These are phyloP conservation scores for Microtus pennsylvanicus DNA, from an alignment of 2,113 vertebrate genomes.

Conservation along the genomic window DNA sequence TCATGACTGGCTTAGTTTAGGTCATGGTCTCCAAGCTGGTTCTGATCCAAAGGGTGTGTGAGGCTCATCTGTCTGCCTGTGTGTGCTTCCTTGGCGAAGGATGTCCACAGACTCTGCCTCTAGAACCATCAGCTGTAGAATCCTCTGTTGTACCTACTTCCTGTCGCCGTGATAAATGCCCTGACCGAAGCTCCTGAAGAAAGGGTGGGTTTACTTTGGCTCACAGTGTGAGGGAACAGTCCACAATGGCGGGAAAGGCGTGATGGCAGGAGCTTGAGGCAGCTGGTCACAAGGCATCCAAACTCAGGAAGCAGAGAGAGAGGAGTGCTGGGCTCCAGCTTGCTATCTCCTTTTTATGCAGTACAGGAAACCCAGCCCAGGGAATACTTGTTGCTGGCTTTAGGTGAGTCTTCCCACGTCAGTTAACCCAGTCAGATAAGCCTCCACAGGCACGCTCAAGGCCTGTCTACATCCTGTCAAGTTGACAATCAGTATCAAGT, in stretches of 20 bases:
- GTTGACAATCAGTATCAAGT: neutral
- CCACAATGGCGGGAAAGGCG: neutral
- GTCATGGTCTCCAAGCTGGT: neutral
- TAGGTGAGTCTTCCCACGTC: neutral
- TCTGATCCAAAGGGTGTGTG: neutral
- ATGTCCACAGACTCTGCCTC: too few relatives aligned
- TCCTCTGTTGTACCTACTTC: neutral
- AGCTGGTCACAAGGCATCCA: neutral
- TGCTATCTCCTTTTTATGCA: neutral
- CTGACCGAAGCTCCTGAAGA: neutral
- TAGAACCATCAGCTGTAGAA: neutral
- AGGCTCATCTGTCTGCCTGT: neutral
- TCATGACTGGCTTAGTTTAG: neutral
- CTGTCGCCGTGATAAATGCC: neutral
- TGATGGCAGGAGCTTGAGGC: neutral
- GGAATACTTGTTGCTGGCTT: neutral
- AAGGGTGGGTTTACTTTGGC: neutral
- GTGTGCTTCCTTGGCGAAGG: neutral
- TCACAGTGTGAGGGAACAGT: neutral
- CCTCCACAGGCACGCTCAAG: neutral
- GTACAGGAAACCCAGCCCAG: neutral
- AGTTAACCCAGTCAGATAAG: neutral
- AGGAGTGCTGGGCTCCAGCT: neutral
- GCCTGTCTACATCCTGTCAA: neutral
- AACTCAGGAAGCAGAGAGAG: neutral